Evolutionary conservation across 2,797 vertebrate species (phyloP), one percentile per base, ranked within the genome.

Genomic region (Silurus aristotelis): DNA sequence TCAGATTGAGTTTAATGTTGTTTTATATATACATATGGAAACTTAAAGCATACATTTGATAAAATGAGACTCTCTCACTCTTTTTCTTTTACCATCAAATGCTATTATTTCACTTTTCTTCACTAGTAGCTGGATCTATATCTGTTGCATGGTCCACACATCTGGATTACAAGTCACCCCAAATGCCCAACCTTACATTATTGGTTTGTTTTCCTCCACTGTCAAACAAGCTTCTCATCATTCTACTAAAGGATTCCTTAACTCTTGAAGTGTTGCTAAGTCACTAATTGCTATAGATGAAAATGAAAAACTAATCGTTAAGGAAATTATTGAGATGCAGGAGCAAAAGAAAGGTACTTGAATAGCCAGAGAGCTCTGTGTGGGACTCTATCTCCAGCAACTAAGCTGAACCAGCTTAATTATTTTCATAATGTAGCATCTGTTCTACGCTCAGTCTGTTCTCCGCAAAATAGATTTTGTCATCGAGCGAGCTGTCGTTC

Each of bases 81-180:
- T 17, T 5, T 38, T 22, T 70, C 3, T 71, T 17, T 17, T 5
- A 17, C 25, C 17, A 58, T 75, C 19, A 81, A 68, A 66, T 83
- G 46, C 63, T 67, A 9, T 15, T 82, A 56, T 78, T 82, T 31
- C 63, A 86, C 58, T 38, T 63, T 60, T 83, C n/a, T 77, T 64
- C 20, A 20, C 15, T 22, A 31, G 22, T 52, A 84, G 58, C 86
- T 61, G 72, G 71, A 55, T n/a, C 66, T 25, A 52, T 83, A 81
- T 76, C 67, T 85, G 48, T 48, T 87, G 85, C 84, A 76, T 87
- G 25, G n/a, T 90, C 85, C 84, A 10, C 6, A 83, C 90, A 89
- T 92, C 87, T 90, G 91, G 85, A 89, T 70, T n/a, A 89, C 86
- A 89, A 89, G 48, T 78, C 63, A 17, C 22, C 55, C 82, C 12